Percentiles rank a stretch among this genome's conserved stretches.
phyloP scores from a whole-genome alignment of 2,888 invertebrate genomes.

The Aethes cnicana region DNA sequence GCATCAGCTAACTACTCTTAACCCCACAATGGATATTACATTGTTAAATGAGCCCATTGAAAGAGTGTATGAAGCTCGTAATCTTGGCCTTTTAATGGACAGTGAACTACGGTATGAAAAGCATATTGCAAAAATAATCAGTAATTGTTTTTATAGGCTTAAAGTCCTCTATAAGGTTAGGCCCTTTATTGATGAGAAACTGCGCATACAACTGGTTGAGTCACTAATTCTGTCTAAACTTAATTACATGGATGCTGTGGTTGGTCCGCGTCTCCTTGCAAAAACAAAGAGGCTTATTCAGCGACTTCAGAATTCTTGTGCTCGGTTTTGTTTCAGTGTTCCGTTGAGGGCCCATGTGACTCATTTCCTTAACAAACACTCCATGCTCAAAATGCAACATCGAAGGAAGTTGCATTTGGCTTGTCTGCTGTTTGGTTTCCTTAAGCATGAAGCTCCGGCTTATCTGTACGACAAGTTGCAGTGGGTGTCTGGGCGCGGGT shows the following conservation, averaged over 20 bases:
- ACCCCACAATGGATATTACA: background rate
- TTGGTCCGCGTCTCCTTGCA: background rate
- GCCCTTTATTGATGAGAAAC: background rate
- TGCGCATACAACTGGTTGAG: background rate
- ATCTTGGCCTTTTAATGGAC: slow-evolving; percentile 1
- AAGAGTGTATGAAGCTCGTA: background rate
- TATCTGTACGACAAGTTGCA: background rate
- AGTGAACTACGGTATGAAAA: background rate
- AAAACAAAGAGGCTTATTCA: background rate
- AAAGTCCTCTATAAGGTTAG: background rate
- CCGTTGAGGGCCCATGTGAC: slow-evolving; percentile 19
- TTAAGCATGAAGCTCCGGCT: background rate
- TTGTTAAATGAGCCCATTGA: background rate
- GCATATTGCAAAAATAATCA: background rate
- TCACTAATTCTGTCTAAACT: background rate
- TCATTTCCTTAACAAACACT: slow-evolving; percentile 4
- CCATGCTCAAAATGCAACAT: slow-evolving; percentile 2
- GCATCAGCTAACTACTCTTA: background rate
- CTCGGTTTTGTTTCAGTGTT: slow-evolving; percentile 5
- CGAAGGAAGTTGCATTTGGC: slow-evolving; percentile 8
- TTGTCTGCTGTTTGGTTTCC: background rate
- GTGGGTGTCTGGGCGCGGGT: too few relatives aligned
- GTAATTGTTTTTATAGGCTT: background rate
- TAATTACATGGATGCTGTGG: background rate
- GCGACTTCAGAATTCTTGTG: slow-evolving; percentile 10